phyloP scores from a whole-genome alignment of 2,113 vertebrate genomes.

The Pteruthius melanotis region DNA sequence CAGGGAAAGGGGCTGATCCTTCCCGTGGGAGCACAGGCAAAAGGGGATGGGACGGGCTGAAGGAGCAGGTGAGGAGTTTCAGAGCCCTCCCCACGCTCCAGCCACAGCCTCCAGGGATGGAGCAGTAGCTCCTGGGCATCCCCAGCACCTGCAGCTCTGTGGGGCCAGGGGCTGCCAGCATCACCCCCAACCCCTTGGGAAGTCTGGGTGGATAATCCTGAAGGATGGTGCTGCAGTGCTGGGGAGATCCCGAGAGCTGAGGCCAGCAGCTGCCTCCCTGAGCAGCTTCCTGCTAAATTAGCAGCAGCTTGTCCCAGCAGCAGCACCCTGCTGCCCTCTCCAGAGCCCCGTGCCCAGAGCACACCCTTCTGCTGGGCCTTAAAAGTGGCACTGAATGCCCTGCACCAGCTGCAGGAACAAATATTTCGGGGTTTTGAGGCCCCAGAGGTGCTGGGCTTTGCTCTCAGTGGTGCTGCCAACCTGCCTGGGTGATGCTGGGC shows the following conservation, averaged over 20 bases:
- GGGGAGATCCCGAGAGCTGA: neutral
- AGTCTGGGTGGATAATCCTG: neutral
- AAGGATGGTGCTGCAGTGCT: neutral
- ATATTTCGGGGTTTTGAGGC: neutral
- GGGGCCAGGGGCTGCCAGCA: fast-evolving
- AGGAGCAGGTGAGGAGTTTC: neutral
- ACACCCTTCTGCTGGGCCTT: neutral
- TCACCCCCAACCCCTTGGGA: neutral
- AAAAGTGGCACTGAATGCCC: neutral
- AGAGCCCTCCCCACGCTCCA: neutral
- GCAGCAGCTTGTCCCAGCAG: neutral
- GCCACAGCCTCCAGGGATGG: neutral
- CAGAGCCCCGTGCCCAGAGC: neutral
- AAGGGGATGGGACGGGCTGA: no score
- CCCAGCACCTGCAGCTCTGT: neutral
- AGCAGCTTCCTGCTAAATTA: neutral
- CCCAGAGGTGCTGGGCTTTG: neutral
- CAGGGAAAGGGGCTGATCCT: neutral
- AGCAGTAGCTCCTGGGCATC: neutral
- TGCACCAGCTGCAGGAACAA: neutral
- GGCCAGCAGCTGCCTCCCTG: neutral
- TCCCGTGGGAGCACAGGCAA: no score
- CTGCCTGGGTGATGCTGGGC: neutral
- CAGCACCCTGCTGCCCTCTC: neutral
- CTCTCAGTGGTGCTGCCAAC: neutral